phyloP scores from a whole-genome alignment of 1,140 invertebrate genomes.

The Manduca sexta region DNA sequence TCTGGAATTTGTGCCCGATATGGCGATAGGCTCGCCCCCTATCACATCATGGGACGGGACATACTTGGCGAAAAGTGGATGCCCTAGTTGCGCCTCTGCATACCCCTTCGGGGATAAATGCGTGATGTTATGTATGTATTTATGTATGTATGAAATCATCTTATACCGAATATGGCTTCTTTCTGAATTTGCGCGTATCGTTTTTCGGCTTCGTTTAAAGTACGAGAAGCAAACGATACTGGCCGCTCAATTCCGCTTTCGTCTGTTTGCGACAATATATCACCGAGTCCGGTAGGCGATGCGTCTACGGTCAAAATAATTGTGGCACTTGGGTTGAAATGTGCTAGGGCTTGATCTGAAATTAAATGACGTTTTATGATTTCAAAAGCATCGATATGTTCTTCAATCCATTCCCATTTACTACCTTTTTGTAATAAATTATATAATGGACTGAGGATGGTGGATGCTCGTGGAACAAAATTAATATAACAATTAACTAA shows the following conservation, averaged over 20 bases:
- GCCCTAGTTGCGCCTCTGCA: no score
- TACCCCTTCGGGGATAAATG: no score
- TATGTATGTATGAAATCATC: conserved; percentile 15
- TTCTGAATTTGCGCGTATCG: conserved; percentile 1
- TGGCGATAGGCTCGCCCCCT: no score
- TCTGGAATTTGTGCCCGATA: no score
- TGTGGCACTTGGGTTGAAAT: conserved; percentile 14
- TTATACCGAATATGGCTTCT: no score
- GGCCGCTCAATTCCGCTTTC: conserved; percentile 1
- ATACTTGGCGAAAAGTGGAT: no score
- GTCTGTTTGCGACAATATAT: conserved; percentile 13
- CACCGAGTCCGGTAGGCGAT: conserved; percentile 11
- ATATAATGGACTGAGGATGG: conserved; percentile 14
- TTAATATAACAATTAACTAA: conserved; percentile 9
- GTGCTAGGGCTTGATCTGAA: conserved; percentile 15
- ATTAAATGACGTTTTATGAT: conserved; percentile 13
- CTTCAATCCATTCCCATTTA: conserved; percentile 12
- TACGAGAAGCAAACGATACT: neutral
- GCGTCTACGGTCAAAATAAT: conserved; percentile 20
- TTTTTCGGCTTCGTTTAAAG: neutral
- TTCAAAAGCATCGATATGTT: conserved; percentile 10
- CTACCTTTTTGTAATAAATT: conserved; percentile 15
- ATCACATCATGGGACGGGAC: no score
- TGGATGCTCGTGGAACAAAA: conserved; percentile 13
- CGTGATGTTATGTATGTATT: no score